These are phyloP conservation scores for Sylvietta virens DNA, from an alignment of 2,113 vertebrate species.

Conservation along the genomic window DNA sequence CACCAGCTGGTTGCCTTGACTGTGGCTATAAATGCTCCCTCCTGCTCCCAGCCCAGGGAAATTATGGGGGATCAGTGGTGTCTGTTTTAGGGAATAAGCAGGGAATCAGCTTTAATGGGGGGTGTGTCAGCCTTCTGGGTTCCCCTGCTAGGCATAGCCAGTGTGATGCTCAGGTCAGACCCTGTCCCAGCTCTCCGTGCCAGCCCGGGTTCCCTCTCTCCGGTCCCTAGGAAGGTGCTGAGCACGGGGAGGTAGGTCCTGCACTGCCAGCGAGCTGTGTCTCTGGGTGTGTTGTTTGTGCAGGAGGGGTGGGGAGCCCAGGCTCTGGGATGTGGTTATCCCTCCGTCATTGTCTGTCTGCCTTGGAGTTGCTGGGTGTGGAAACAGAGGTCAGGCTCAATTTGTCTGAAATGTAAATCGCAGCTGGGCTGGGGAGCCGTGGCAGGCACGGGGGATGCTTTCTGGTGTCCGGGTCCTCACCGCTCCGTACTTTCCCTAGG, in stretches of 20 bases:
- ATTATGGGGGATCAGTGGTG: not conserved
- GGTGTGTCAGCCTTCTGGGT: not conserved
- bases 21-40: not conserved
- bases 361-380: not conserved
- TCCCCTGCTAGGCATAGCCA: not conserved
- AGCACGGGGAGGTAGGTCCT: not conserved
- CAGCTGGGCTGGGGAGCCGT: not conserved
- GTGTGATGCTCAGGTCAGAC: not conserved
- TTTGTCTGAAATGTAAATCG: not conserved
- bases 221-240: rapidly evolving
- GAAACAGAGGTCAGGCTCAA: not conserved
- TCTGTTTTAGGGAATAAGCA: not conserved
- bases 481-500: not conserved
- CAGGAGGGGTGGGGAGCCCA: not conserved
- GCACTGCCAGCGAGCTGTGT: not conserved
- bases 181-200: not conserved
- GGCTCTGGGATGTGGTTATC: not conserved
- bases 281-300: not conserved
- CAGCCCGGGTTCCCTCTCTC: not conserved
- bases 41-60: not conserved
- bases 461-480: not conserved
- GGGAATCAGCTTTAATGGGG: not conserved
- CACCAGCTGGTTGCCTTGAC: not conserved
- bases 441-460: not conserved
- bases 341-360: not conserved